phyloP scores from a whole-genome alignment of 2,888 invertebrate species.

The Gymnoscelis rufifasciata region DNA sequence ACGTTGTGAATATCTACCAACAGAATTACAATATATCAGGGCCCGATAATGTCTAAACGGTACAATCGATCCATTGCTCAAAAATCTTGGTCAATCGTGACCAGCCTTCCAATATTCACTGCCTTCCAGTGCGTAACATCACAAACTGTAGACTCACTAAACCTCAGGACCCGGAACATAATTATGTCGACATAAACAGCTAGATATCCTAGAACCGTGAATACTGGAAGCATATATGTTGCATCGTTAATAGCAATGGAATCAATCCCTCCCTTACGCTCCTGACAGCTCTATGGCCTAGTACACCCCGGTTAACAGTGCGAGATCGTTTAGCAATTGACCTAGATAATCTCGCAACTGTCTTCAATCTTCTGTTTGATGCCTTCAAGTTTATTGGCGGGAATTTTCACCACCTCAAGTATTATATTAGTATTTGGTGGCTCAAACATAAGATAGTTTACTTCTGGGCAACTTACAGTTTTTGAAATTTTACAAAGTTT shows the following conservation, averaged over 20 bases:
- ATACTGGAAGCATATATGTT: slow-evolving; percentile 51
- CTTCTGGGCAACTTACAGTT: slow-evolving; percentile 74
- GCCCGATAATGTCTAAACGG: slow-evolving; percentile 57
- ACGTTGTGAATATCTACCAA: slow-evolving; percentile 38
- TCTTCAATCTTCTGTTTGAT: slow-evolving; percentile 72
- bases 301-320: slow-evolving; percentile 75
- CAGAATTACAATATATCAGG: slow-evolving; percentile 46
- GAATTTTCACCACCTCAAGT: slow-evolving; percentile 59
- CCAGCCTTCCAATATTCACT: slow-evolving; percentile 70
- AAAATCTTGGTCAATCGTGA: slow-evolving; percentile 31
- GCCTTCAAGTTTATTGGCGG: slow-evolving; percentile 57
- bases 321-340: slow-evolving; percentile 51
- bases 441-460: slow-evolving; percentile 76
- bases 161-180: too few relatives aligned
- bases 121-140: slow-evolving; percentile 18
- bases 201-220: slow-evolving; percentile 37
- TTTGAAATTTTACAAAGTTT: slow-evolving; percentile 26
- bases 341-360: slow-evolving; percentile 64
- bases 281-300: slow-evolving; percentile 74
- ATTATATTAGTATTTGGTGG: slow-evolving; percentile 46
- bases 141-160: too few relatives aligned
- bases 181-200: too few relatives aligned
- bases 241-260: slow-evolving; percentile 28
- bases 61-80: slow-evolving; percentile 64
- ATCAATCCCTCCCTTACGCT: slow-evolving; percentile 66